Evolutionary conservation across 2,888 invertebrate species (phyloP).

Genomic region (Idaea biselata): DNA sequence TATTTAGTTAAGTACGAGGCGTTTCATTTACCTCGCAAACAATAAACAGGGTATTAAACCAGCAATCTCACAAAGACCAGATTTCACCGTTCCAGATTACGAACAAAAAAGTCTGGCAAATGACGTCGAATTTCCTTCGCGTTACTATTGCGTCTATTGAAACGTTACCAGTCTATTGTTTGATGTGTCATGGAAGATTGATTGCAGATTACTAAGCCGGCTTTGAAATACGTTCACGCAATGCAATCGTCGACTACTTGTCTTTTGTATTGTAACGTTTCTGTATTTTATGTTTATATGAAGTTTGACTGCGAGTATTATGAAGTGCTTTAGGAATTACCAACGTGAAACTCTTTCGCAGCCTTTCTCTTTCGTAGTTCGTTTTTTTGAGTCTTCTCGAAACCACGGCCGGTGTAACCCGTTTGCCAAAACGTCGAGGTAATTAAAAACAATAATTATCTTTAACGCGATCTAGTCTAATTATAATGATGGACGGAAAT

Average conservation of each 20-base stretch:
- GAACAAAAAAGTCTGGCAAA: neutral
- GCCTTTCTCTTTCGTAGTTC: too few species aligned
- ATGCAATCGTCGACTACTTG: constrained; percentile 16
- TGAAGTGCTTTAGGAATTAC: neutral
- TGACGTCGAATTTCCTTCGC: constrained; percentile 8
- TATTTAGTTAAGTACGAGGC: neutral
- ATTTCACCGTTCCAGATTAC: constrained; percentile 1
- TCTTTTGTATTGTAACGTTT: constrained; percentile 6
- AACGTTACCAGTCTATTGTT: constrained; percentile 14
- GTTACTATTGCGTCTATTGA: constrained; percentile 8
- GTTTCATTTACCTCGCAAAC: neutral
- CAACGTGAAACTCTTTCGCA: neutral
- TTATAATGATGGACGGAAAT: too few species aligned
- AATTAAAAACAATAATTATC: too few species aligned
- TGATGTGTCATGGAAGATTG: constrained; percentile 19
- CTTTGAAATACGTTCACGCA: constrained; percentile 18
- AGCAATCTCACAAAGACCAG: neutral
- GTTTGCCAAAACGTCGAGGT: too few species aligned
- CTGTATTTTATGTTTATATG: neutral
- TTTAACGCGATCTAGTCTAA: too few species aligned
- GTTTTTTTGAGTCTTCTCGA: too few species aligned
- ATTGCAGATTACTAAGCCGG: constrained; percentile 10
- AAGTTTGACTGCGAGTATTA: neutral
- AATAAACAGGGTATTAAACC: neutral
- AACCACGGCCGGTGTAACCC: too few species aligned